Base-by-base conservation (phyloP, 37 sponge, comb jelly and placozoan species). In the Tethya wilhelma region DNA sequence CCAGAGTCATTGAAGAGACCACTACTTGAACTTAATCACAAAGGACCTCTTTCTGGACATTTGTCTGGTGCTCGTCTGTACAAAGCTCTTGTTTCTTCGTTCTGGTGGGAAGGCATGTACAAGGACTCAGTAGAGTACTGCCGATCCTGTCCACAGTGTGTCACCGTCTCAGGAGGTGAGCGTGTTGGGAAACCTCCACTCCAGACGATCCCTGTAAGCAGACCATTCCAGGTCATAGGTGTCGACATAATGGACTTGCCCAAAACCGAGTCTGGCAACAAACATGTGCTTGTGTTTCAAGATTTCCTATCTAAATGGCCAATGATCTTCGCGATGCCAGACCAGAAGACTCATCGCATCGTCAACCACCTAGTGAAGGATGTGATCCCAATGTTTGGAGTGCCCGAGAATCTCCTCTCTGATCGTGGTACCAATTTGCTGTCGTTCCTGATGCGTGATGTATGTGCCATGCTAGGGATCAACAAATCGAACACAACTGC, bases 271-370 rank as follows among this genome's bases (percentile, higher is more conserved):
- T 3, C 4, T 2, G 89, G 55, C 9, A 77, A 81, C 59, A 5
- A 39, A 11, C 60, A 88, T 67, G 89, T 75, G 26, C 20, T 81
- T 11, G 77, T 88, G 5, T 88, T 88, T 33, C 89, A 88, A 55
- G 89, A 88, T 49, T 88, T 81, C 34, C 62, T 81, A 9, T 68
- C 82, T 2, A 88, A 88, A 64, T 88, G 82, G 83, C 89, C 89
- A 23, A 32, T 86, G 4, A 64, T 82, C 12, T 88, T 69, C 60
- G 65, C 83, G 23, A 39, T 74, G 11, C 81, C 81, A 7, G 88
- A 87, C 49, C 87, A 87, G 81, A 88, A 88, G 78, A 64, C 82
- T n/a, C 1, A 26, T n/a, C 42, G 87, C 26, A 58, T 79, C 26
- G 36, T n/a, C 42, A 32, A 60, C 4, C 75, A 80, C 2, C 40